Evolutionary conservation across 2,797 vertebrate species (phyloP), one percentile per base, ranked within the genome.

Genomic region (Protosalanx chinensis): DNA sequence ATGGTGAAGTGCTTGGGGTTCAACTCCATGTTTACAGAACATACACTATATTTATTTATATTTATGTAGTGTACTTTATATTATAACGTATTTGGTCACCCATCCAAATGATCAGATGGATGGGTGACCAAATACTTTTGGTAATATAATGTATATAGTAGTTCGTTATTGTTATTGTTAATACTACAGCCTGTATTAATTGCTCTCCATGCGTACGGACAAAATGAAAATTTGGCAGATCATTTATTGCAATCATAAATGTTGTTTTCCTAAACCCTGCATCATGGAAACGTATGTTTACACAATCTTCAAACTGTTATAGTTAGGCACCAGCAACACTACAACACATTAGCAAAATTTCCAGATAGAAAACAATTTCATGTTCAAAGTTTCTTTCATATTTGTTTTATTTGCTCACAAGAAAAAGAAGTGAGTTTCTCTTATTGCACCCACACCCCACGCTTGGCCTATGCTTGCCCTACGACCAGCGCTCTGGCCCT

Each of bases 191-290:
- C 15, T 27, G 41, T 75, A 74, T 81, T 75, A 79, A 2, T 27
- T 68, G 46, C 18, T 27, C 71, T 23, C 63, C 72, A 74, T 5
- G 37, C 68, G 75, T 70, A 70, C 67, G 73, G 79, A 77, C 59
- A 85, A 8, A 12, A 37, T 15, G 29, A 41, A 56, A 29, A 68
- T 75, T 64, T 49, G 57, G 59, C 69, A 66, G 75, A 63, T 37
- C 53, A 68, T 64, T 79, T 69, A 81, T 49, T 57, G 67, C 27
- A 72, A 76, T 73, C 72, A 72, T 78, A 72, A 73, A 78, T 41
- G 63, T 16, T 75, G 10, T 82, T 64, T 60, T 64, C 64, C 59
- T 12, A 15, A 72, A 75, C 16, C 2, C 58, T 69, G 59, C 41
- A 58, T 16, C 64, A 7, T 51, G 32, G 10, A 71, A 29, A 76